Percentiles rank a stretch among this genome's conserved stretches.
Evolutionary conservation across 2,113 vertebrate species (phyloP).

Genomic region (Nestor notabilis): DNA sequence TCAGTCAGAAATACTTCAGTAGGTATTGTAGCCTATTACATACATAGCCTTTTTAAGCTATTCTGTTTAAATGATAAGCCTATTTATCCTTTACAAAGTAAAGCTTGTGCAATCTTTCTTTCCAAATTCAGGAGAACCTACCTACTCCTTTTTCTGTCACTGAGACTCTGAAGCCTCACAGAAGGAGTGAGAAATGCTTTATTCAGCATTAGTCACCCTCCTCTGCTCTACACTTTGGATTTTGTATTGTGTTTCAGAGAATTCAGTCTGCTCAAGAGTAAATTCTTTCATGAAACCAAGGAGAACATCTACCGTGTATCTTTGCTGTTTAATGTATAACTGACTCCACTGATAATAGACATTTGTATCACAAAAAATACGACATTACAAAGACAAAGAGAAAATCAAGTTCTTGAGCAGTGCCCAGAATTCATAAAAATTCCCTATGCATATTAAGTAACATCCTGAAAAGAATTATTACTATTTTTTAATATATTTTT

Average conservation of each 20-base stretch:
- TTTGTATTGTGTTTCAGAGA: neutral
- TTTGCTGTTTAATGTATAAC: neutral
- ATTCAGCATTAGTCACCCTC: neutral
- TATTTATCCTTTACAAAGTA: neutral
- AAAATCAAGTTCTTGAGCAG: neutral
- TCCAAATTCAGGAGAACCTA: neutral
- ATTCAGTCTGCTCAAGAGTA: neutral
- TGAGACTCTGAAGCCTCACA: neutral
- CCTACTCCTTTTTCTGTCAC: neutral
- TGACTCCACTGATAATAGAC: neutral
- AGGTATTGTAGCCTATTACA: neutral
- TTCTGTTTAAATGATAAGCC: neutral
- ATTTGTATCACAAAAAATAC: neutral
- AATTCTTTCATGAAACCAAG: neutral
- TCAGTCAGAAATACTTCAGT: neutral
- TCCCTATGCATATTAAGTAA: neutral
- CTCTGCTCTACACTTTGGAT: neutral
- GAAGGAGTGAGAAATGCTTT: neutral
- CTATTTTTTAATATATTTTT: neutral
- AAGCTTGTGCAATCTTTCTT: neutral
- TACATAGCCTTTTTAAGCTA: neutral
- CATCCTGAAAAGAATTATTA: neutral
- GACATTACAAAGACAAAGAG: neutral
- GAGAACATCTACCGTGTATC: neutral
- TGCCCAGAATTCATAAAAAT: neutral